phyloP scores from a whole-genome alignment of 2,888 invertebrate species.

The Sminthurides aquaticus region DNA sequence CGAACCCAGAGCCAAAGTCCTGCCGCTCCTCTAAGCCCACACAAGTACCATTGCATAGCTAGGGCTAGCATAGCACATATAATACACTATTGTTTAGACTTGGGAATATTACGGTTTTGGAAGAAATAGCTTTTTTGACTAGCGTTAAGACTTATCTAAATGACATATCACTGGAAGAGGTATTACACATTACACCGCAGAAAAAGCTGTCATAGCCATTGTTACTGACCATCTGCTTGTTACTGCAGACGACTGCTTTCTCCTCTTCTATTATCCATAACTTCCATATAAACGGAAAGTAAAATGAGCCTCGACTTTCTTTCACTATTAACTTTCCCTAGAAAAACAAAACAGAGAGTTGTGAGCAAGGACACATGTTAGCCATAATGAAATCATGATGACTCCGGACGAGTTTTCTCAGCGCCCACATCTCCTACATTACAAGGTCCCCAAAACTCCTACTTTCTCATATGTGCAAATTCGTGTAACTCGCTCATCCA shows the following conservation, averaged over 20 bases:
- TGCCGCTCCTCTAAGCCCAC: no score
- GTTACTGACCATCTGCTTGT: neutral
- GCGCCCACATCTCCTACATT: no score
- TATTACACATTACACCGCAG: neutral
- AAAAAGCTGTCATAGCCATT: neutral
- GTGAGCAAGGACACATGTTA: neutral
- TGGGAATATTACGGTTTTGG: neutral
- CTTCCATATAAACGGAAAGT: neutral
- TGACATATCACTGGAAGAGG: neutral
- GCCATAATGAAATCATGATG: neutral
- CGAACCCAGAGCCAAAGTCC: no score
- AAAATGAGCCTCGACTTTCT: neutral
- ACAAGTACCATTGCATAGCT: no score
- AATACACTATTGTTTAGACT: neutral
- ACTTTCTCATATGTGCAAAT: no score
- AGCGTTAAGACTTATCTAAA: neutral
- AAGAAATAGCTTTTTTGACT: neutral
- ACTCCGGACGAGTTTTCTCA: neutral
- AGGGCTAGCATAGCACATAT: no score
- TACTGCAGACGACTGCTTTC: neutral
- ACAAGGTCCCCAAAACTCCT: no score
- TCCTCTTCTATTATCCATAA: neutral
- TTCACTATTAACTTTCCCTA: neutral
- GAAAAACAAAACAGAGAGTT: neutral
- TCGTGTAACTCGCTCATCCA: no score